Conservation (phyloP, 2,113 vertebrate genomes). For the Zeus faber region DNA sequence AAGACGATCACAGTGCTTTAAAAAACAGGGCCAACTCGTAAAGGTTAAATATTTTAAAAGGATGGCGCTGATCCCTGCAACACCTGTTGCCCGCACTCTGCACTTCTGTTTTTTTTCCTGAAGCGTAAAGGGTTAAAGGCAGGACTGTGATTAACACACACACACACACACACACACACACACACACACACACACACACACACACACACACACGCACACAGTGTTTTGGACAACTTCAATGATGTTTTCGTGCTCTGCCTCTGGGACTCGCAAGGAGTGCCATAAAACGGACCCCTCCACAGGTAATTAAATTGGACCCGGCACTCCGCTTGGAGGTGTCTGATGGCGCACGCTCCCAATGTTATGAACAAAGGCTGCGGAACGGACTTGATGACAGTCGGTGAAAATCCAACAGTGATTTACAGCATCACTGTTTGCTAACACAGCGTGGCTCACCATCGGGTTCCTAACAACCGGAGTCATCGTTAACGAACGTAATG, state of each 20-base stretch:
- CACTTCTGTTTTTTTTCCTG: slow-evolving; percentile 53
- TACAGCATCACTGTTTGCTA: too few species aligned
- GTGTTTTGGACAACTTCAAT: slow-evolving; percentile 49
- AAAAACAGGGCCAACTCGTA: background rate
- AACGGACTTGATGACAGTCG: too few species aligned
- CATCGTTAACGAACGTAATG: too few species aligned
- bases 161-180: slow-evolving; percentile 26
- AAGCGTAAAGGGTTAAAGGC: slow-evolving; percentile 44
- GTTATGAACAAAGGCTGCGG: too few species aligned
- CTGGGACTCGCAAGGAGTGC: slow-evolving; percentile 54
- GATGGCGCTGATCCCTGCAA: slow-evolving; percentile 8
- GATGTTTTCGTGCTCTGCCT: slow-evolving; percentile 50
- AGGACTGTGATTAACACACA: slow-evolving; percentile 65
- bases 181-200: slow-evolving; percentile 37
- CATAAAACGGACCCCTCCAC: slow-evolving; percentile 58
- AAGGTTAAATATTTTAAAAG: background rate
- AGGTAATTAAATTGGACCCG: slow-evolving; percentile 53
- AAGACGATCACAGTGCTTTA: background rate
- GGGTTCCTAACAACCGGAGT: background rate
- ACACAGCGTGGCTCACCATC: slow-evolving; percentile 36
- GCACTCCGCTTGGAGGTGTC: slow-evolving; percentile 56
- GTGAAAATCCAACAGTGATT: too few species aligned
- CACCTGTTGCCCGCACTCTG: slow-evolving; percentile 50
- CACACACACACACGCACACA: slow-evolving; percentile 29
- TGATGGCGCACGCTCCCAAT: too few species aligned